Conservation (phyloP, 30 jellyfish, hydroid and myxozoan species). For the Sanderia malayensis region DNA sequence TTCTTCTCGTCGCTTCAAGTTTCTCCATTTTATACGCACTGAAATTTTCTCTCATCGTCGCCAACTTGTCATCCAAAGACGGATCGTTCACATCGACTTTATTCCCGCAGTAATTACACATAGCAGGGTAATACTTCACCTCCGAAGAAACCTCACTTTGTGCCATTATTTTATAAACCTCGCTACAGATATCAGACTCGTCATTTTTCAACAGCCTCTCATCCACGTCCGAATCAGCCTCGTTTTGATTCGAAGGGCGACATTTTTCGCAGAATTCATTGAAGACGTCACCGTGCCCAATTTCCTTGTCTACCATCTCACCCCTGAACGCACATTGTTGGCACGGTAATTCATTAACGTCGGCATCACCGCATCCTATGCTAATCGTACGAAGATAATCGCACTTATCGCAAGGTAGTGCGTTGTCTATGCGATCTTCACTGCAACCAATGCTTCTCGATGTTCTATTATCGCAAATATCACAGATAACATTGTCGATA, state of each 20-base stretch:
- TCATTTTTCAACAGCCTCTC: not conserved
- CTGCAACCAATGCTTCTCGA: conserved; percentile 56
- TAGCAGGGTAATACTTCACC: conserved; percentile 47
- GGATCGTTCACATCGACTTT: conserved; percentile 70
- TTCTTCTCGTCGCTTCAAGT: conserved; percentile 11
- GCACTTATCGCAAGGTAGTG: conserved; percentile 39
- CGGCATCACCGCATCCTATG: conserved; percentile 76
- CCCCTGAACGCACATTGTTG: conserved; percentile 47
- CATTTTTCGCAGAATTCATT: conserved; percentile 51
- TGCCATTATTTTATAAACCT: conserved; percentile 58
- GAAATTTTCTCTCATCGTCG: conserved; percentile 63
- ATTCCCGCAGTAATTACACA: conserved; percentile 86
- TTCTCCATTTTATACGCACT: conserved; percentile 31
- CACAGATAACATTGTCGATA: conserved; percentile 62
- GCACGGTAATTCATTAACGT: conserved; percentile 59
- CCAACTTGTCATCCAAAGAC: conserved; percentile 60
- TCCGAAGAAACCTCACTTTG: conserved; percentile 17
- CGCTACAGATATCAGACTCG: conserved; percentile 56
- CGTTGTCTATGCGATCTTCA: conserved; percentile 26
- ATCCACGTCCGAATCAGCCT: not conserved
- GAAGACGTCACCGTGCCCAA: conserved; percentile 67
- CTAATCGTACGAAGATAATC: conserved; percentile 25
- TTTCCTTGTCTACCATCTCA: conserved; percentile 29
- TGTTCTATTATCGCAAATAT: conserved; percentile 50
- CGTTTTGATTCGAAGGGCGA: not conserved